These are phyloP conservation scores for Centropus bengalensis DNA, from an alignment of 2,113 vertebrate species.

Conservation along the genomic window DNA sequence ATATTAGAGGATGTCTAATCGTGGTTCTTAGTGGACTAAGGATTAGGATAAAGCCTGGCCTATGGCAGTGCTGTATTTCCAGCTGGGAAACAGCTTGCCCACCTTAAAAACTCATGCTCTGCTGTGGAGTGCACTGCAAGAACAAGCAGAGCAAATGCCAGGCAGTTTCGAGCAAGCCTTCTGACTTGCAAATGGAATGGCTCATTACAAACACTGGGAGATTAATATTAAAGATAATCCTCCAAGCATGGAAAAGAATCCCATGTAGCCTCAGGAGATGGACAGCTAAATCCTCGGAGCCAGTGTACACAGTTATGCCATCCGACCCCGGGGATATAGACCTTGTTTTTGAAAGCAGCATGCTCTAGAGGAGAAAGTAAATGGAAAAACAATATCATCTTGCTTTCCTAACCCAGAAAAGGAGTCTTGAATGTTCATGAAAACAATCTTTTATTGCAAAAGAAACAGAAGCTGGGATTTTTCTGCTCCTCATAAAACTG, in stretches of 20 bases:
- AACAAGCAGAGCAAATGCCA: neutral
- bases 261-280: neutral
- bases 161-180: neutral
- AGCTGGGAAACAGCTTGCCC: neutral
- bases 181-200: neutral
- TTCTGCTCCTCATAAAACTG: slow-evolving; percentile 1
- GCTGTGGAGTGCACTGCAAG: neutral
- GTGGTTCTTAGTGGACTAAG: neutral
- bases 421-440: neutral
- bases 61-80: neutral
- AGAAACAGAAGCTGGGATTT: slow-evolving; percentile 17
- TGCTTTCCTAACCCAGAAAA: slow-evolving; percentile 42
- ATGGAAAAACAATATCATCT: slow-evolving; percentile 23
- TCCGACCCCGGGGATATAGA: neutral
- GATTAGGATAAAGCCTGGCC: neutral
- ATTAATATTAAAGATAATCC: slow-evolving; percentile 62
- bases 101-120: neutral
- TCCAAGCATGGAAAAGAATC: neutral
- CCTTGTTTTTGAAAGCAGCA: slow-evolving; percentile 3
- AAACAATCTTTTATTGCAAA: slow-evolving; percentile 37
- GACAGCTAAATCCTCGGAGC: neutral
- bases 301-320: neutral
- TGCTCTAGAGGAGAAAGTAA: slow-evolving; percentile 29
- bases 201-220: neutral
- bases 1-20: neutral